These are phyloP conservation scores for Stegostoma tigrinum DNA, from an alignment of 2,113 vertebrate species.

Conservation along the genomic window DNA sequence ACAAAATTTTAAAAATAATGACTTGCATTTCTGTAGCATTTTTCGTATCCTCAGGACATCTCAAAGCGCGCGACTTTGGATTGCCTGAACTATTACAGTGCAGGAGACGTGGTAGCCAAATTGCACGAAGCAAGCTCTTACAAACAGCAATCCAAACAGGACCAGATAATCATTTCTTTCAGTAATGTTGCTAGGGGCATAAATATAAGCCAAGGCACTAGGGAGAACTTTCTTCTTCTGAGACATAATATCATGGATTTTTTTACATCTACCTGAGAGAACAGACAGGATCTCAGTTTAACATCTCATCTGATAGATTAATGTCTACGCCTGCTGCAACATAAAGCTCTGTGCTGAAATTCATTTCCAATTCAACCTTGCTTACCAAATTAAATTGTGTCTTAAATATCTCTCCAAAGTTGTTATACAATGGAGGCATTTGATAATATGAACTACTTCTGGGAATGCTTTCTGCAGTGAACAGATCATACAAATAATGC, in stretches of 20 bases:
- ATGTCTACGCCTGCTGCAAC: background rate
- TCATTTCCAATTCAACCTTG: background rate
- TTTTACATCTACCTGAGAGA: background rate
- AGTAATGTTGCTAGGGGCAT: background rate
- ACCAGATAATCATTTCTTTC: background rate
- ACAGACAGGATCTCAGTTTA: background rate
- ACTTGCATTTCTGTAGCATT: background rate
- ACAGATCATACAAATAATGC: background rate
- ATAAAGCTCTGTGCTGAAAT: background rate
- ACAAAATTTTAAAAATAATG: background rate
- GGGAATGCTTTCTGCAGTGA: background rate
- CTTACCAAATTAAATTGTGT: background rate
- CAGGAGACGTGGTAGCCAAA: no score
- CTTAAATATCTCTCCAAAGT: background rate
- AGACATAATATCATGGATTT: background rate
- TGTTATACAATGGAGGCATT: background rate
- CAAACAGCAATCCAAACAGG: no score
- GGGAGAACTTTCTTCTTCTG: background rate
- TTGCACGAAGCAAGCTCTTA: no score
- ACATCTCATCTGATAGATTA: background rate
- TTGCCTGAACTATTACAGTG: no score
- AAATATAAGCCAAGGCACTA: background rate
- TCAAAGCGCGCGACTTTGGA: background rate
- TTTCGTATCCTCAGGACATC: background rate
- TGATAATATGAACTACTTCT: background rate